A percentile compares a stretch with the other conserved stretches of the same genome.
Conservation (phyloP, 2,113 vertebrate species). For the Caranx melampygus region DNA sequence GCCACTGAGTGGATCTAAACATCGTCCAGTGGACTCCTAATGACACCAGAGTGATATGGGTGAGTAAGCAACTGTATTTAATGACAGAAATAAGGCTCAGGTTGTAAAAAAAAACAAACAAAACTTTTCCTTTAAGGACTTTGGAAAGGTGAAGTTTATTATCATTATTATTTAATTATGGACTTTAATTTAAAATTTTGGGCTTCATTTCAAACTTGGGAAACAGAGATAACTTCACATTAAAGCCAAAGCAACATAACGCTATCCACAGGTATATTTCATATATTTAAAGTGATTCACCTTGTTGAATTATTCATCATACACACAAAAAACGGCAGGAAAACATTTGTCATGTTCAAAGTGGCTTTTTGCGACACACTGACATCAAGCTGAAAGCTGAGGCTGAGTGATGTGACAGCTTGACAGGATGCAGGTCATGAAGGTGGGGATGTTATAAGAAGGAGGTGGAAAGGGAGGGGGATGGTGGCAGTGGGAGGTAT, state of each 20-base stretch:
- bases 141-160: no score
- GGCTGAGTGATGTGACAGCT: conserved; percentile 39
- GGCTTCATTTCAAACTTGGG: background rate
- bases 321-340: background rate
- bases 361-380: conserved; percentile 20
- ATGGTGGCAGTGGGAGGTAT: background rate
- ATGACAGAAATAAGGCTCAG: no score
- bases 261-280: background rate
- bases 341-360: conserved; percentile 28
- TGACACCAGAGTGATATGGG: no score
- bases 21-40: no score
- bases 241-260: background rate
- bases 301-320: conserved; percentile 36
- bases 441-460: conserved; percentile 1
- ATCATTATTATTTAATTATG: no score
- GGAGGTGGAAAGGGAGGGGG: background rate
- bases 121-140: no score
- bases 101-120: no score
- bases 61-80: no score
- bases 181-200: background rate
- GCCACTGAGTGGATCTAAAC: no score
- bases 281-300: background rate
- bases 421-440: conserved; percentile 24
- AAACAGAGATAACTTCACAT: background rate
- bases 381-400: conserved; percentile 20